A percentile compares a stretch with the other conserved stretches of the same genome.
These are phyloP conservation scores for Polydrusus cervinus DNA, from an alignment of 2,888 invertebrate species.

Conservation along the genomic window DNA sequence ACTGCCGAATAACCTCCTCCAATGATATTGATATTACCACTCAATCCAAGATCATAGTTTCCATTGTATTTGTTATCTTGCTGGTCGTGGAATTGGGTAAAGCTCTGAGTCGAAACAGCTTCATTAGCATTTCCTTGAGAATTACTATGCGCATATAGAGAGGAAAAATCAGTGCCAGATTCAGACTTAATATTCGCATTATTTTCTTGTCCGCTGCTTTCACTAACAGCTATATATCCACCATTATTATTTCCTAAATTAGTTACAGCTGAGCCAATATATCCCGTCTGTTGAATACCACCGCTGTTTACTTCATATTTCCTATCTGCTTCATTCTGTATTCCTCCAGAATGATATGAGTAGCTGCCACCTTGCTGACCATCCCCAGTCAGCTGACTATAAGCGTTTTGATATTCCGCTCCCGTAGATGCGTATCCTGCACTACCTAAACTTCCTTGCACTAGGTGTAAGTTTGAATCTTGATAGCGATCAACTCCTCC, in stretches of 20 bases:
- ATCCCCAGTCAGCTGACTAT: background rate
- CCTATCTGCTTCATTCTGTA: background rate
- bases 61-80: slow-evolving; percentile 1
- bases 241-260: background rate
- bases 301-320: background rate
- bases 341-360: background rate
- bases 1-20: slow-evolving; percentile 67
- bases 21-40: slow-evolving; percentile 63
- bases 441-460: background rate
- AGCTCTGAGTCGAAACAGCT: slow-evolving; percentile 45
- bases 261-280: background rate
- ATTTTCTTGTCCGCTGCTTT: background rate
- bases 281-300: background rate
- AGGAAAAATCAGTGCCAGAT: background rate
- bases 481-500: slow-evolving; percentile 3
- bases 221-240: background rate
- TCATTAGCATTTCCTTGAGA: slow-evolving; percentile 27
- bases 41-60: slow-evolving; percentile 26
- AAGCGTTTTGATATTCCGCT: background rate
- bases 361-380: background rate
- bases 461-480: slow-evolving; percentile 9
- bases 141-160: background rate
- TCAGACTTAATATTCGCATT: background rate
- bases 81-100: slow-evolving; percentile 43
- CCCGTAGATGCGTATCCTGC: background rate